These are phyloP conservation scores for Stegana nigrithorax DNA, from an alignment of 2,888 invertebrate species.

Conservation along the genomic window DNA sequence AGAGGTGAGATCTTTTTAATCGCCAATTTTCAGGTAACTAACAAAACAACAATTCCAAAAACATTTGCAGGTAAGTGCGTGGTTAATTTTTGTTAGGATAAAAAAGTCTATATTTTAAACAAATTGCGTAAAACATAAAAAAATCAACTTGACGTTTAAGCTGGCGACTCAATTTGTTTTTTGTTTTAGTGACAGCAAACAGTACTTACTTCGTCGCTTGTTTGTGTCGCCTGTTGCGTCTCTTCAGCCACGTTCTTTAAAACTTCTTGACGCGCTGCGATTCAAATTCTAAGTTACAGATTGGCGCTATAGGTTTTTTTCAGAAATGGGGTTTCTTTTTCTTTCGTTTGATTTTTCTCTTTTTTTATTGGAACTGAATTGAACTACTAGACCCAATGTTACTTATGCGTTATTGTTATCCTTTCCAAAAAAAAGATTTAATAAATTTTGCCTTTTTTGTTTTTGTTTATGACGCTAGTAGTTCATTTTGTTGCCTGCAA, in stretches of 20 bases:
- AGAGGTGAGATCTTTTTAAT: too few relatives aligned
- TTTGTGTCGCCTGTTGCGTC: conserved; percentile 6
- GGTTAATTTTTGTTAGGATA: too few relatives aligned
- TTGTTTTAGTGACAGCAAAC: conserved; percentile 1
- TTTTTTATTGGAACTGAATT: not conserved
- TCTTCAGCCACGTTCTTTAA: conserved; percentile 21
- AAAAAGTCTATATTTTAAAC: too few relatives aligned
- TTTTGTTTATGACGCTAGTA: conserved; percentile 1
- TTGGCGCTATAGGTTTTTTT: not conserved
- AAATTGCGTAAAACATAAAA: too few relatives aligned
- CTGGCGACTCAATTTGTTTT: not conserved
- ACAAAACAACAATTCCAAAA: not conserved
- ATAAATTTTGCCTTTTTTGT: not conserved
- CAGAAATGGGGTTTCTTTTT: not conserved
- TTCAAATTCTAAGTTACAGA: not conserved
- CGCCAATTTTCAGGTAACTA: too few relatives aligned
- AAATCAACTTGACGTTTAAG: too few relatives aligned
- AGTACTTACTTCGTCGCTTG: conserved; percentile 13
- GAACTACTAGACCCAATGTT: not conserved
- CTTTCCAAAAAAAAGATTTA: not conserved
- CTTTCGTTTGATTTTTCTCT: not conserved
- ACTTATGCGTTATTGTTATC: not conserved
- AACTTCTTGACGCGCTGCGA: not conserved
- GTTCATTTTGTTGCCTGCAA: conserved; percentile 2
- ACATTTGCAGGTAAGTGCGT: conserved; percentile 1